Evolutionary conservation across 2,113 vertebrate genomes (phyloP), one percentile per base, ranked within the genome.

Genomic region (Phylloscopus trochilus): DNA sequence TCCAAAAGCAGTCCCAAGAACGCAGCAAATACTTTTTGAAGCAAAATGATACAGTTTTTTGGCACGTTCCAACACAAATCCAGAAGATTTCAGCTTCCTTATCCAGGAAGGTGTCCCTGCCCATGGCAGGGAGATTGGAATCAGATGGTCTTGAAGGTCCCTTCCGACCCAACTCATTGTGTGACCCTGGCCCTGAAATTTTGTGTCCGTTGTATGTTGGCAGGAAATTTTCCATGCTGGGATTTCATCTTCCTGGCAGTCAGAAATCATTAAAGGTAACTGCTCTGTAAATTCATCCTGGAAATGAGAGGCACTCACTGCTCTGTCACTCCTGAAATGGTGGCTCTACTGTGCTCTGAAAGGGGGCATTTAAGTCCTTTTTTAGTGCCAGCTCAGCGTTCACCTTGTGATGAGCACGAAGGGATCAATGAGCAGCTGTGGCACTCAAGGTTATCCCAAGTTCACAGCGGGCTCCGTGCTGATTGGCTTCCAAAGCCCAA

Each of bases 391-490:
- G 60, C 83, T 95, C 89, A 74, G 67, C n/a, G 13, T 55, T 66
- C 62, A 47, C 51, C 87, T 92, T 79, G 15, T 90, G 92, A 55
- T 35, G 68, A 51, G 81, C 44, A 41, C 4, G 6, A 28, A 84
- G 66, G 15, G 3, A 94, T 97, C 73, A 13, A 95, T 96, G 67
- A 79, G 79, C 84, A 89, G 66, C 76, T 56, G 83, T 87, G 93
- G 55, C 84, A 79, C 39, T 10, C 95, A 95, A 96, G 93, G 93
- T 94, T 91, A 77, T 86, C 93, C 81, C 88, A 86, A 91, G 90
- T 68, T 83, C 67, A 9, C 15, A 84, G 75, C 26, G 22, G 59
- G 51, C 93, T 87, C 17, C 0, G 33, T 23, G 43, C 83, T 73
- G 43, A 91, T 79, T 67, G 78, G 35, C 56, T 84, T 91, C 90